Conservation (phyloP, 2,888 invertebrate species). For the Mycogona germanica region DNA sequence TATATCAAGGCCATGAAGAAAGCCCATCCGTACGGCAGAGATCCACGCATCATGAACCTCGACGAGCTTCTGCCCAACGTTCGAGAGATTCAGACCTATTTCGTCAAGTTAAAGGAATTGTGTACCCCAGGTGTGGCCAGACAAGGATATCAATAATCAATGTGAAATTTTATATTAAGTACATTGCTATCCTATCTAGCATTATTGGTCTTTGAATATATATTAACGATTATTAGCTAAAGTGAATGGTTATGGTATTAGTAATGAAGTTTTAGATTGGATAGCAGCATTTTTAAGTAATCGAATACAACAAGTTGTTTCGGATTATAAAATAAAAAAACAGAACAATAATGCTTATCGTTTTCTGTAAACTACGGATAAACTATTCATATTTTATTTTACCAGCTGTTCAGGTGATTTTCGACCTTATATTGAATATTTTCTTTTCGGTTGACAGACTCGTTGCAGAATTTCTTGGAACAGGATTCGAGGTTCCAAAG, state of each 20-base stretch:
- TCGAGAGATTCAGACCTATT: constrained; percentile 50
- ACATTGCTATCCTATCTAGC: no score
- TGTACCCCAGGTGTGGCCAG: constrained; percentile 55
- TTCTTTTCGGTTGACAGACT: constrained; percentile 25
- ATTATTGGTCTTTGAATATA: no score
- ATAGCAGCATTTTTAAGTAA: no score
- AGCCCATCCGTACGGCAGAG: constrained; percentile 49
- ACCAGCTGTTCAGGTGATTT: background rate
- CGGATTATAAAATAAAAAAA: background rate
- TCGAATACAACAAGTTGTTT: no score
- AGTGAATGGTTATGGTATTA: no score
- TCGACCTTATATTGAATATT: no score
- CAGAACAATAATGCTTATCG: no score
- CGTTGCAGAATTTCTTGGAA: constrained; percentile 26
- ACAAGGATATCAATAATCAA: no score
- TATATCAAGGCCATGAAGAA: constrained; percentile 57
- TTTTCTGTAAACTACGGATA: background rate
- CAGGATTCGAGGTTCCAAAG: constrained; percentile 55
- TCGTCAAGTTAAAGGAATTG: constrained; percentile 55
- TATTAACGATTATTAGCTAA: no score
- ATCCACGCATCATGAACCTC: constrained; percentile 52
- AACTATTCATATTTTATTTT: background rate
- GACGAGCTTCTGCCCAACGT: constrained; percentile 48
- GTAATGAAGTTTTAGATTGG: constrained; percentile 3
- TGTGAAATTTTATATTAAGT: no score